A percentile compares a stretch with the other conserved stretches of the same genome.
Evolutionary conservation across 2,888 invertebrate species (phyloP).

Genomic region (Imbricaverruca yamaguchii): DNA sequence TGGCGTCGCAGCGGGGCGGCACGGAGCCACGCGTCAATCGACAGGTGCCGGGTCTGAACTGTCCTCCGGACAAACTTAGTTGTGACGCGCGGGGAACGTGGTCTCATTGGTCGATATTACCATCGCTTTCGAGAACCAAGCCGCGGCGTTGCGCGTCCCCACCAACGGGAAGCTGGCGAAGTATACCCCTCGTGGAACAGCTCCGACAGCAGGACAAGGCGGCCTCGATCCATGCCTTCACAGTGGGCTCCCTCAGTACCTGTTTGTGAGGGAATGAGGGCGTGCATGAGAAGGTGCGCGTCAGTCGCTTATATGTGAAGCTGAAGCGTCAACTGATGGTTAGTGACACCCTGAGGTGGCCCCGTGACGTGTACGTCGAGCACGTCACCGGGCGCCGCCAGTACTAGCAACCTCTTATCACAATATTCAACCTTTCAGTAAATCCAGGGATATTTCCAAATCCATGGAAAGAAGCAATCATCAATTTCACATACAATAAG

Average conservation of each 20-base stretch:
- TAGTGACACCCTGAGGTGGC: constrained; percentile 36
- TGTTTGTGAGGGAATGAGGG: neutral
- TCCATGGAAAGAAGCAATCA: too few species aligned
- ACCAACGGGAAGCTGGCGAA: neutral
- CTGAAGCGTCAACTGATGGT: constrained; percentile 37
- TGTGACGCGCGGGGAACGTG: neutral
- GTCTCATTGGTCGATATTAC: neutral
- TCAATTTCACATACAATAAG: too few species aligned
- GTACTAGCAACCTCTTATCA: neutral
- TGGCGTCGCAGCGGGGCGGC: neutral
- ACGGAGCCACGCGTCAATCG: neutral
- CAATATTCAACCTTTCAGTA: too few species aligned
- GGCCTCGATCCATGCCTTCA: neutral
- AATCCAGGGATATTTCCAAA: too few species aligned
- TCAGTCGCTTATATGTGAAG: constrained; percentile 30
- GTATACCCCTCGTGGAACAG: neutral
- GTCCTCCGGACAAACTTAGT: neutral
- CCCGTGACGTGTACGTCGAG: constrained; percentile 39
- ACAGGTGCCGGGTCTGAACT: neutral
- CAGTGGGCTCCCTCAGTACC: neutral
- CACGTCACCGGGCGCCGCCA: constrained; percentile 36
- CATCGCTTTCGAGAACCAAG: neutral
- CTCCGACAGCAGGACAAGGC: neutral
- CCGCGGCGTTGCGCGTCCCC: neutral
- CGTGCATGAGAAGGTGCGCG: neutral